Evolutionary conservation across 2,797 vertebrate genomes (phyloP), one percentile per base, ranked within the genome.

Genomic region (Microhierax caerulescens): DNA sequence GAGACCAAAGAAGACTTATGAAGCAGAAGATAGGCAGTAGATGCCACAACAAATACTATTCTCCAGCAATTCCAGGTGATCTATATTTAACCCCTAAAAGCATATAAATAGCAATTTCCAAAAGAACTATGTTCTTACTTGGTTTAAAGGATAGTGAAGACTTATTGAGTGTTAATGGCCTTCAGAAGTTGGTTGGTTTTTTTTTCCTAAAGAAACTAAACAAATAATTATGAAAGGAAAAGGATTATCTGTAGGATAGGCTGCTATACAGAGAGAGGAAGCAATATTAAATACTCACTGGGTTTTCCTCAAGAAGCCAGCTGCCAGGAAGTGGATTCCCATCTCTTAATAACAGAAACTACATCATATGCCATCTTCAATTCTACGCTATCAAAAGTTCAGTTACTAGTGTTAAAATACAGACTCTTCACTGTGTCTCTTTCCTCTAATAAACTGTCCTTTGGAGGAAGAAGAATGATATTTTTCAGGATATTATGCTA

Each of bases 181-280:
- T 63, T 47, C 28, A 63, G 23, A 64, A 51, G 16, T 8, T 43
- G 8, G 4, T 6, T 10, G 9, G 1, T 3, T 1, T 5, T n/a
- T 39, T 32, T 59, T 61, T 18, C 7, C 22, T 48, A 61, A 67
- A 79, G 39, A 65, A 60, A 74, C 21, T 64, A 60, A 75, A 59
- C 10, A 32, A 78, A 48, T 30, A 57, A 20, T 84, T 76, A 72
- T 8, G 12, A 90, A 75, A 78, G 19, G 3, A 50, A 76, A 78
- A 74, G 5, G 4, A 45, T 65, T 47, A 37, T 21, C 59, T 76
- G 12, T 59, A 63, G 34, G 45, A 34, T 23, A 72, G 14, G 20
- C 9, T 4, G 7, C 41, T 68, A 50, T 2, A 72, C 16, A 57
- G 10, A 63, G 4, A 57, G 37, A 78, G 25, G 25, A 90, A 59